These are phyloP conservation scores for Takifugu rubripes DNA, from an alignment of 2,797 vertebrate species.

Conservation along the genomic window DNA sequence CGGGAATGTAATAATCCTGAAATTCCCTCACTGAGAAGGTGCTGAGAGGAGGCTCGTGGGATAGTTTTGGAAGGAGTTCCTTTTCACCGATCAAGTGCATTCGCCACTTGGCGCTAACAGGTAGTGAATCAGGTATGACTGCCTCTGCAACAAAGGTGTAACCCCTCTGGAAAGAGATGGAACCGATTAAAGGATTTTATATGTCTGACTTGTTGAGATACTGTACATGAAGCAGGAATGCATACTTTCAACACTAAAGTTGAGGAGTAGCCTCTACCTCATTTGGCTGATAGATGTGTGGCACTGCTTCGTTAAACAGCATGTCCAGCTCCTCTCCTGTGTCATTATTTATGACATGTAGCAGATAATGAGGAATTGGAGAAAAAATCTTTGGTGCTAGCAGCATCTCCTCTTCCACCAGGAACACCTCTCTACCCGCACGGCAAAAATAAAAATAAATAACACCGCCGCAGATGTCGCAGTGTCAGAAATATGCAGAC, in stretches of 20 bases:
- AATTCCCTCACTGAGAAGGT: conserved; percentile 80
- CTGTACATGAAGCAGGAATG: too few species aligned
- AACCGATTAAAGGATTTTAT: background rate
- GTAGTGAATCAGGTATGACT: conserved; percentile 51
- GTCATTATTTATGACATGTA: conserved; percentile 90
- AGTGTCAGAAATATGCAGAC: background rate
- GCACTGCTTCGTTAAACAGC: conserved; percentile 75
- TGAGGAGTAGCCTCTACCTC: conserved; percentile 68
- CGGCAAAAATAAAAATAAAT: conserved; percentile 7
- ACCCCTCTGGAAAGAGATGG: conserved; percentile 60
- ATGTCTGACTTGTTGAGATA: background rate
- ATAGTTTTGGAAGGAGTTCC: conserved; percentile 73
- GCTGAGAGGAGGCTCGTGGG: conserved; percentile 64
- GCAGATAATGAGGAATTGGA: conserved; percentile 70
- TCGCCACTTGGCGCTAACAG: conserved; percentile 76
- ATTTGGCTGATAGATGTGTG: conserved; percentile 81
- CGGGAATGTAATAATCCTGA: conserved; percentile 85
- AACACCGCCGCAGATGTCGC: background rate
- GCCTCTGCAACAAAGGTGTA: conserved; percentile 89
- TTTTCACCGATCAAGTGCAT: conserved; percentile 80
- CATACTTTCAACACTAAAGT: too few species aligned
- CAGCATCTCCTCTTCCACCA: conserved; percentile 80
- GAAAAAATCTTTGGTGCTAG: conserved; percentile 80
- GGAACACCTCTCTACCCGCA: conserved; percentile 82
- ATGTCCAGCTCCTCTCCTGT: conserved; percentile 81